A percentile compares a stretch with the other conserved stretches of the same genome.
Evolutionary conservation across 2,888 invertebrate genomes (phyloP).

Genomic region (Mythimna lalbum): DNA sequence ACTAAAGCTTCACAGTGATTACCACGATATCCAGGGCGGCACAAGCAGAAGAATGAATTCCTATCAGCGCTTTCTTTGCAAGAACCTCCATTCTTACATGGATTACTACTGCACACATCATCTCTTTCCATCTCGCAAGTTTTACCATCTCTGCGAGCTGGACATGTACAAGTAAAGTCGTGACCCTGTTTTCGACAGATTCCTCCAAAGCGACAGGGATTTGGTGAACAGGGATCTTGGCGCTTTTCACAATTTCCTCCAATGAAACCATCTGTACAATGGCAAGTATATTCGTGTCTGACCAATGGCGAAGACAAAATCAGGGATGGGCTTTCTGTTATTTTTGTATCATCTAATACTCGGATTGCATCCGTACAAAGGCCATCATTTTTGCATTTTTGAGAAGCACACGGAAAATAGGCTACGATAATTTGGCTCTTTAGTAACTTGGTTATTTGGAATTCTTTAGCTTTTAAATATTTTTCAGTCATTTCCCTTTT

Average conservation of each 20-base stretch:
- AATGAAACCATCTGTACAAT: conserved; percentile 96
- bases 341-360: conserved; percentile 93
- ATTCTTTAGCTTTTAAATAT: conserved; percentile 92
- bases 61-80: conserved; percentile 97
- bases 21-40: conserved; percentile 97
- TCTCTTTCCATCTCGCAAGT: conserved; percentile 96
- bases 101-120: conserved; percentile 95
- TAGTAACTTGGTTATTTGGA: conserved; percentile 91
- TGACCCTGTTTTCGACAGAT: conserved; percentile 96
- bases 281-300: conserved; percentile 94
- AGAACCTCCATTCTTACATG: conserved; percentile 97
- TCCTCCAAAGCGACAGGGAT: conserved; percentile 96
- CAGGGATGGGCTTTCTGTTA: conserved; percentile 95
- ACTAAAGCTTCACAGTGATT: conserved; percentile 97
- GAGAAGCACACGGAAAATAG: conserved; percentile 94
- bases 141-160: conserved; percentile 94
- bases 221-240: conserved; percentile 97
- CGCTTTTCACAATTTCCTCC: conserved; percentile 95
- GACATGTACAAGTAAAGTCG: conserved; percentile 96
- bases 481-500: conserved; percentile 92
- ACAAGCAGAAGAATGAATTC: conserved; percentile 97
- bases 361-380: conserved; percentile 93
- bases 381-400: conserved; percentile 95
- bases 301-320: conserved; percentile 96
- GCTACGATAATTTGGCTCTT: conserved; percentile 92